phyloP scores from a whole-genome alignment of 2,113 vertebrate species.

The Ailurus styani region DNA sequence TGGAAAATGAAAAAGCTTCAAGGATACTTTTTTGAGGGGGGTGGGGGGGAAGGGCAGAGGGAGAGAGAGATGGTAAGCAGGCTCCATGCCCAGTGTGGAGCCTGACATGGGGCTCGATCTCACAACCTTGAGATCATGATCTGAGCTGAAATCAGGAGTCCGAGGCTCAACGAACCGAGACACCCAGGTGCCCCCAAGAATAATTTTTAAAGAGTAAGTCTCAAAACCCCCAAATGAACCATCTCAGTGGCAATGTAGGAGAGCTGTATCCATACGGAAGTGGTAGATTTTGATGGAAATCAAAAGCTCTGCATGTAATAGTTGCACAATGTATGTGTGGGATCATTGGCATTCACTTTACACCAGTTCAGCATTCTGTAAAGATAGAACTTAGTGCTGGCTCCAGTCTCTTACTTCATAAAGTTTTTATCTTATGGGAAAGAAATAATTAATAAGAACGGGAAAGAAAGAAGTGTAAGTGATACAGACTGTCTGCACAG shows the following conservation, averaged over 20 bases:
- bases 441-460: constrained; percentile 47
- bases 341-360: neutral
- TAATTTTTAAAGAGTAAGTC: neutral
- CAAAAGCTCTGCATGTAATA: neutral
- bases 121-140: neutral
- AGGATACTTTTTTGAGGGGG: neutral
- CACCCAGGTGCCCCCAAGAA: neutral
- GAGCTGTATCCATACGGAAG: neutral
- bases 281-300: neutral
- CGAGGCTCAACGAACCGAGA: neutral
- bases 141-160: neutral
- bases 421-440: constrained; percentile 3
- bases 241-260: neutral
- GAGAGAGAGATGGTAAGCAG: neutral
- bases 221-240: neutral
- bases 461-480: neutral
- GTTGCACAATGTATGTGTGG: neutral
- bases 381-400: neutral
- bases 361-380: neutral
- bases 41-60: neutral
- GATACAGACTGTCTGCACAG: neutral
- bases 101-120: neutral
- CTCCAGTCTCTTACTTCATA: constrained; percentile 3
- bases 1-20: neutral
- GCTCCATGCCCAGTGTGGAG: neutral